These are phyloP conservation scores for Coluber constrictor DNA, from an alignment of 2,797 vertebrate genomes.

Conservation along the genomic window DNA sequence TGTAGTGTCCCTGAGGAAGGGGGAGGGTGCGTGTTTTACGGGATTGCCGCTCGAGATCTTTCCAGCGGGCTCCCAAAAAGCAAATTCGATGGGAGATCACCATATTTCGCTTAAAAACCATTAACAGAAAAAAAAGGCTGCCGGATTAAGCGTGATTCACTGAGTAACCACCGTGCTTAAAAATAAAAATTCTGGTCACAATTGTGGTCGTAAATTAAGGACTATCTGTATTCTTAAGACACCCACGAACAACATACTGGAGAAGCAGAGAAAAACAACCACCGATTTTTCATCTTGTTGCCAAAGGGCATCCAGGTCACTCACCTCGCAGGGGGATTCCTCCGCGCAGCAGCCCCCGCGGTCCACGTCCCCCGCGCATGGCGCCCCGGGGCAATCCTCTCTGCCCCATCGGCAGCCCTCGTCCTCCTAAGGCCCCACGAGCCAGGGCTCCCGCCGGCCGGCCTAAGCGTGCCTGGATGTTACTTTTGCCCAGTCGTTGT, in stretches of 20 bases:
- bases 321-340: slow-evolving; percentile 86
- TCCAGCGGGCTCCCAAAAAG: not conserved
- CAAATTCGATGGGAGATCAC: not conserved
- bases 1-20: too few species aligned
- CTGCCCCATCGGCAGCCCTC: slow-evolving; percentile 79
- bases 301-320: not conserved
- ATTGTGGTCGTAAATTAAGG: not conserved
- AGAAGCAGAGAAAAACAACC: not conserved
- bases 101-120: not conserved
- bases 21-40: fast-evolving
- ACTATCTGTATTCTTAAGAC: not conserved
- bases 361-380: slow-evolving; percentile 80
- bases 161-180: too few species aligned
- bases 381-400: slow-evolving; percentile 83
- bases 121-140: not conserved
- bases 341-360: slow-evolving; percentile 81
- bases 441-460: slow-evolving; percentile 81
- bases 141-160: not conserved
- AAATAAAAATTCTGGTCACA: too few species aligned
- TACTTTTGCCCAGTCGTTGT: slow-evolving; percentile 94
- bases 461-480: slow-evolving; percentile 94
- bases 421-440: slow-evolving; percentile 77
- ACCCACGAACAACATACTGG: too few species aligned
- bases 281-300: fast-evolving
- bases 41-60: not conserved